Evolutionary conservation across 1,140 invertebrate species (phyloP).

Genomic region (Zaprionus camerounensis): DNA sequence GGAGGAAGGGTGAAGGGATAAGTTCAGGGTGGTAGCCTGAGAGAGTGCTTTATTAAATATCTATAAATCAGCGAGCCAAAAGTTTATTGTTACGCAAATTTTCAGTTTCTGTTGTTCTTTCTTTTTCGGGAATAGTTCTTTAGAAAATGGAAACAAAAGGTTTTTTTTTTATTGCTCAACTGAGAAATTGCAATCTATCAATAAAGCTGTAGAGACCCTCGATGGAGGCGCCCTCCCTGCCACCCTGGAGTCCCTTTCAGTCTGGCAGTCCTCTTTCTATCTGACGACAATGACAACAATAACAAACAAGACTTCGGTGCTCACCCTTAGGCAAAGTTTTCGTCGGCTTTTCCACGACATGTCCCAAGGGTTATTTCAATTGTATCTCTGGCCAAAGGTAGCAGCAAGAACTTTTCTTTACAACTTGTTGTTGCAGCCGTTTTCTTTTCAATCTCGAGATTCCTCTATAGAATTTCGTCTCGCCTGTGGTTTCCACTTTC

Average conservation of each 20-base stretch:
- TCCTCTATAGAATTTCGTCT: slow-evolving; percentile 47
- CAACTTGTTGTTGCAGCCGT: slow-evolving; percentile 55
- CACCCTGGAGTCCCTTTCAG: too few relatives aligned
- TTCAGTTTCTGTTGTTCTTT: not conserved
- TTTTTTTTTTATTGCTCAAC: slow-evolving; percentile 42
- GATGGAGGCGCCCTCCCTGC: not conserved
- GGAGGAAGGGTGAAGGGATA: not conserved
- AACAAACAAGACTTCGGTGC: slow-evolving; percentile 48
- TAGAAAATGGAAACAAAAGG: slow-evolving; percentile 61
- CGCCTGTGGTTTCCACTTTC: slow-evolving; percentile 69
- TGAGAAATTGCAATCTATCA: slow-evolving; percentile 77
- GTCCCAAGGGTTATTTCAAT: slow-evolving; percentile 41
- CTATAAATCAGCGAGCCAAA: slow-evolving; percentile 69
- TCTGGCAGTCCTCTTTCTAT: not conserved
- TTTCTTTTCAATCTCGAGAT: slow-evolving; percentile 25
- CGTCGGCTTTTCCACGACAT: slow-evolving; percentile 60
- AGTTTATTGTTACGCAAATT: slow-evolving; percentile 75
- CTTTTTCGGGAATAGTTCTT: slow-evolving; percentile 28
- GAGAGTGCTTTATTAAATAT: slow-evolving; percentile 76
- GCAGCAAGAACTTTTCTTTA: slow-evolving; percentile 59
- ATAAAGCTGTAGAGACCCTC: slow-evolving; percentile 59
- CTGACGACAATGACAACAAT: slow-evolving; percentile 42
- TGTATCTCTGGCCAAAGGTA: slow-evolving; percentile 11
- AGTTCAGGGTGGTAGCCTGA: slow-evolving; percentile 30
- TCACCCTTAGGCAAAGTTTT: slow-evolving; percentile 51